Evolutionary conservation across 1,140 invertebrate species (phyloP).

Genomic region (Drosophila equinoxialis): DNA sequence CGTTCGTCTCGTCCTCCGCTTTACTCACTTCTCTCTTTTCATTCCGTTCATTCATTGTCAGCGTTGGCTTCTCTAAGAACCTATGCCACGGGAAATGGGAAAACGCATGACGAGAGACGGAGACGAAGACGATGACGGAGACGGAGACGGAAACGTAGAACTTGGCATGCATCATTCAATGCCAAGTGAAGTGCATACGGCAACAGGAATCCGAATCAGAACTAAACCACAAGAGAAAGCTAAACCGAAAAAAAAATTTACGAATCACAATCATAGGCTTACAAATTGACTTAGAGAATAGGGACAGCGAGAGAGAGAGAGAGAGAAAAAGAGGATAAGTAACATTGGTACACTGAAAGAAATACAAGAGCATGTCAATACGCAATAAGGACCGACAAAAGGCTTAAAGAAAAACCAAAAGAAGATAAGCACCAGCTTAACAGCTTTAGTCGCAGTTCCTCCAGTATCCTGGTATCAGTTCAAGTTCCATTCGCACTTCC

Average conservation of each 20-base stretch:
- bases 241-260: background rate
- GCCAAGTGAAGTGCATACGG: conserved; percentile 32
- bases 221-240: background rate
- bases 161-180: conserved; percentile 17
- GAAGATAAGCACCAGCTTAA: conserved; percentile 22
- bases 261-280: background rate
- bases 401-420: conserved; percentile 19
- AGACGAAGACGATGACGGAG: background rate
- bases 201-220: conserved; percentile 17
- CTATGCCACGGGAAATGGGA: conserved; percentile 21
- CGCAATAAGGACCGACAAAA: conserved; percentile 9
- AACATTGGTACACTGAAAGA: background rate
- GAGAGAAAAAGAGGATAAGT: too few relatives aligned
- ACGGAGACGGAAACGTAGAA: background rate
- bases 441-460: conserved; percentile 3
- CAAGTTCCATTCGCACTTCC: background rate
- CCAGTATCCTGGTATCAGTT: background rate
- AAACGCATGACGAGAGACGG: background rate
- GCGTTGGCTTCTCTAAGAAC: conserved; percentile 39
- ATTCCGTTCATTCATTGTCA: conserved; percentile 34
- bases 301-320: too few relatives aligned
- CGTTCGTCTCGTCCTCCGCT: background rate
- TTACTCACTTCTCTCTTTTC: background rate
- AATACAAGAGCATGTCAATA: background rate
- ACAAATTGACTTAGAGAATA: background rate